phyloP scores from a whole-genome alignment of 2,797 vertebrate genomes.

The Benthosema pterotum region DNA sequence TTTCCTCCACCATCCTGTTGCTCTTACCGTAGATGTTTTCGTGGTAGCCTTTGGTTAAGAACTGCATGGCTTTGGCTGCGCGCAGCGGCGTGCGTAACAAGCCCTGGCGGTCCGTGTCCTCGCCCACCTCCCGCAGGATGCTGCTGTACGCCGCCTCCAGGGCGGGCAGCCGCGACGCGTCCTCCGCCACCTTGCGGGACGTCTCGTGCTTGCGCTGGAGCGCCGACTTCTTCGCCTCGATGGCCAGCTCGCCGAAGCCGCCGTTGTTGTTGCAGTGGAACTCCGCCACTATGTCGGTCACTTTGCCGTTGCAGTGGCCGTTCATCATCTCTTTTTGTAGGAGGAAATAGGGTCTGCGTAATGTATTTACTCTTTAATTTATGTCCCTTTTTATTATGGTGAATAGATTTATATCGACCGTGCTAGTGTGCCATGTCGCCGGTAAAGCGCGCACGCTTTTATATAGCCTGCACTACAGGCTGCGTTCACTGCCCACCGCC shows the following conservation, averaged over 20 bases:
- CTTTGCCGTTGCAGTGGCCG: conserved; percentile 58
- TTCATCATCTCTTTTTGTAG: conserved; percentile 55
- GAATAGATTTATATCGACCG: neutral
- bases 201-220: conserved; percentile 60
- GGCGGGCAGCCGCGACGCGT: conserved; percentile 58
- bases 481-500: too few species aligned
- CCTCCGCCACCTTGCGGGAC: conserved; percentile 70
- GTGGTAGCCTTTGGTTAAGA: conserved; percentile 87
- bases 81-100: conserved; percentile 82
- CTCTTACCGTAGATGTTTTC: conserved; percentile 78
- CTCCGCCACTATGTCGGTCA: conserved; percentile 60
- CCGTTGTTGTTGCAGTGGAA: conserved; percentile 59
- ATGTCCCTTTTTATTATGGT: too few species aligned
- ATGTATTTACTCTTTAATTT: too few species aligned
- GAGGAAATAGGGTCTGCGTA: neutral
- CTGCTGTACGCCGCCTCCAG: conserved; percentile 80
- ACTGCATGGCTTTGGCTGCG: conserved; percentile 87
- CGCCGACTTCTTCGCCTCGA: conserved; percentile 66
- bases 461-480: conserved; percentile 31
- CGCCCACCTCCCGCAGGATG: conserved; percentile 84
- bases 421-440: neutral
- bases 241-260: conserved; percentile 63
- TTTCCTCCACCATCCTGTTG: too few species aligned
- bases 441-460: conserved; percentile 27
- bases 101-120: conserved; percentile 83